Evolutionary conservation across 2,888 invertebrate species (phyloP).

Genomic region (Podotricha telesiphe): DNA sequence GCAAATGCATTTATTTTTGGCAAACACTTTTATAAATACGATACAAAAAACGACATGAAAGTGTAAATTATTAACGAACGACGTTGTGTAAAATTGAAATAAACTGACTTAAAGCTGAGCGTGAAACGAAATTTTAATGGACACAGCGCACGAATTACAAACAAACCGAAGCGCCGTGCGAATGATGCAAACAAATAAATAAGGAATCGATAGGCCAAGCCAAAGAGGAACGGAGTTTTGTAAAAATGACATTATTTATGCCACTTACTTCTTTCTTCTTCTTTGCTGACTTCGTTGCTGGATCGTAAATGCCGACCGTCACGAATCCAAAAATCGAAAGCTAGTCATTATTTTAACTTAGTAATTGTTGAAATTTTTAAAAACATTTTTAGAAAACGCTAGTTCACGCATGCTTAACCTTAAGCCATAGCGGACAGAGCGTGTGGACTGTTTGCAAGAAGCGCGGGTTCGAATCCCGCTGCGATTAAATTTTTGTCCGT

Average conservation of each 20-base stretch:
- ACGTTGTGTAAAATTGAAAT: slow-evolving; percentile 37
- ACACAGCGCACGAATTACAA: slow-evolving; percentile 50
- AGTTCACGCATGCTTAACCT: too few relatives aligned
- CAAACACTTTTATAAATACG: slow-evolving; percentile 2
- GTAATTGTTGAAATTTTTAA: too few relatives aligned
- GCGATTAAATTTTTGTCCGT: too few relatives aligned
- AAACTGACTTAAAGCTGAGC: slow-evolving; percentile 37
- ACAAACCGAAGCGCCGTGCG: slow-evolving; percentile 48
- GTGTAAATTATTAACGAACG: slow-evolving; percentile 31
- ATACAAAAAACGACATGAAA: slow-evolving; percentile 14
- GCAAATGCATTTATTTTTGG: neutral
- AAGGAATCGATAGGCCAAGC: slow-evolving; percentile 64
- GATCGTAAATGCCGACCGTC: slow-evolving; percentile 67
- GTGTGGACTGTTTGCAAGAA: too few relatives aligned
- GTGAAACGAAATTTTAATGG: slow-evolving; percentile 43
- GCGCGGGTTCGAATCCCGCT: too few relatives aligned
- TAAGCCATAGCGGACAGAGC: too few relatives aligned
- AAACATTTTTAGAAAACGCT: too few relatives aligned
- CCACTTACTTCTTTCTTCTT: too few relatives aligned
- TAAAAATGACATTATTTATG: slow-evolving; percentile 67
- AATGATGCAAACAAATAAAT: slow-evolving; percentile 69
- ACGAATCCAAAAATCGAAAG: slow-evolving; percentile 69
- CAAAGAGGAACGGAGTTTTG: slow-evolving; percentile 57
- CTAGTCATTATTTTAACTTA: too few relatives aligned
- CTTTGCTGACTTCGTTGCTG: slow-evolving; percentile 66